Evolutionary conservation across 2,113 vertebrate genomes (phyloP), one percentile per base, ranked within the genome.

Genomic region (Heterotilapia buettikoferi): DNA sequence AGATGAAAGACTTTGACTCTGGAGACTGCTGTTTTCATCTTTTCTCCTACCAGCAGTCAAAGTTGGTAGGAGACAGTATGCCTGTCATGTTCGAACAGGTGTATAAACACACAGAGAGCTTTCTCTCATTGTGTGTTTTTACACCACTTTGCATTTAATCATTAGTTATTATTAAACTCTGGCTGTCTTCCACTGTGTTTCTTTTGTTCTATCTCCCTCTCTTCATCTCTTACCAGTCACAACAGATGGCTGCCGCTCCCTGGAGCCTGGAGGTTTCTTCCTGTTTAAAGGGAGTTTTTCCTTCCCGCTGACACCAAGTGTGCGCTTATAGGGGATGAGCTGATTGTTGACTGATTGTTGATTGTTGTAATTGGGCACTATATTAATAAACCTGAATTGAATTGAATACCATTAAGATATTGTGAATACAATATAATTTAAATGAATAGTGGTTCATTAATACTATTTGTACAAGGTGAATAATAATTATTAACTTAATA

Each of bases 161-260:
- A 66, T 66, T 21, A 66, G 33, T 66, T 66, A 66, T 66, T 66
- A 38, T 66, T 66, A 13, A 66, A 66, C 3, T 66, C 61, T 66
- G 61, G 11, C 33, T 66, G 33, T 66, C 61, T 66, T 66, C 33
- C 19, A 66, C 61, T 38, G 11, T 21, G 19, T 38, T 66, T 66
- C 61, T 21, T 66, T 66, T 38, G 33, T 38, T 66, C 33, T 8
- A n/a, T 38, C 33, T 66, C 33, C 33, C 33, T 66, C 19, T 66
- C 61, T 38, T 38, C 5, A 38, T 38, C 33, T 38, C 33, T 38
- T 66, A 66, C 19, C 33, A 66, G 61, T 21, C 4, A 38, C 61
- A 66, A 66, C 33, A 63, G 31, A 19, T 31, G 16, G 6, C 9
- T 33, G 3, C 59, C 1, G 1, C 29, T 61, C 9, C 16, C 31